A percentile compares a stretch with the other conserved stretches of the same genome.
Evolutionary conservation across 2,797 vertebrate genomes (phyloP).

Genomic region (Pogoniulus pusillus): DNA sequence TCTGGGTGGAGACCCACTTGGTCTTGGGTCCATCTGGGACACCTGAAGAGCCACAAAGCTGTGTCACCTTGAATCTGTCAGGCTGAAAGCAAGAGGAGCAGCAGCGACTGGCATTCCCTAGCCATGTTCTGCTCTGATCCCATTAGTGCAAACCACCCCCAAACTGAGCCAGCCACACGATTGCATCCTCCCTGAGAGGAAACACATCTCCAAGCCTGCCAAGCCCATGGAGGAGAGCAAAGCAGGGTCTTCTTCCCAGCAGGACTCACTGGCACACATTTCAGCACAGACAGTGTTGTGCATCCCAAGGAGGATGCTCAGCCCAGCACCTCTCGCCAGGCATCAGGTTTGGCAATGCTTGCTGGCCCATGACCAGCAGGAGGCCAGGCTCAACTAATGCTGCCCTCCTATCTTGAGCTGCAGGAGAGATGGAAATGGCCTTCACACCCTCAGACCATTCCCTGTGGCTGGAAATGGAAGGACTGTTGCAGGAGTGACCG

Average conservation of each 20-base stretch:
- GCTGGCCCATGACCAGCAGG: not conserved
- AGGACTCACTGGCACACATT: not conserved
- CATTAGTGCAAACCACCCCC: not conserved
- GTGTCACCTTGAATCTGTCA: not conserved
- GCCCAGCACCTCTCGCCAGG: not conserved
- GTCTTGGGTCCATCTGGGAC: not conserved
- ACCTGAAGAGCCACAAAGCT: rapidly evolving
- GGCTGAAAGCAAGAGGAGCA: not conserved
- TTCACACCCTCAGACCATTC: not conserved
- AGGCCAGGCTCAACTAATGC: not conserved
- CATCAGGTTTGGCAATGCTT: rapidly evolving
- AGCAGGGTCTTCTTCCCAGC: not conserved
- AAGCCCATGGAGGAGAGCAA: not conserved
- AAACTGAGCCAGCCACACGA: not conserved
- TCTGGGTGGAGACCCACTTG: not conserved
- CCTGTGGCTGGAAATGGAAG: not conserved
- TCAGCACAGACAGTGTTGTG: not conserved
- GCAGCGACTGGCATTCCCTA: rapidly evolving
- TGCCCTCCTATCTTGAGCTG: not conserved
- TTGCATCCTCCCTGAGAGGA: not conserved
- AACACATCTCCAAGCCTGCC: not conserved
- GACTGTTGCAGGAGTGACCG: not conserved
- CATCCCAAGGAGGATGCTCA: not conserved
- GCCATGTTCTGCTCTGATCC: not conserved
- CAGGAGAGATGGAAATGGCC: not conserved